Evolutionary conservation across 2,888 invertebrate genomes (phyloP).

Genomic region (Limnephilus marmoratus): DNA sequence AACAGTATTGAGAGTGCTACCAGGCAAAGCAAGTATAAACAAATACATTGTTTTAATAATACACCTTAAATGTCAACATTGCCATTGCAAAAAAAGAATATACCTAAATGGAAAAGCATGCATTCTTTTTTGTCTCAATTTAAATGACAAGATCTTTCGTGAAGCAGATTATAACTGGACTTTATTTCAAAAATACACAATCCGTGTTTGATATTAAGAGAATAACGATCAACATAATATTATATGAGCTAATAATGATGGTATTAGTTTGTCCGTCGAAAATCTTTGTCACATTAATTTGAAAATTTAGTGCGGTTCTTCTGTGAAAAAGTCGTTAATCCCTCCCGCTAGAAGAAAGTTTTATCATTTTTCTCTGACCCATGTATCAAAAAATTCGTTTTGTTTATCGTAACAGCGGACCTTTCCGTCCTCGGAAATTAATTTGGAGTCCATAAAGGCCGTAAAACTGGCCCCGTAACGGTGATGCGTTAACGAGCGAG

Average conservation of each 20-base stretch:
- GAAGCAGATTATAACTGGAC: not conserved
- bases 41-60: not conserved
- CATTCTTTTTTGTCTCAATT: not conserved
- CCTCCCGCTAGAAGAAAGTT: not conserved
- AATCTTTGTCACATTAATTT: not conserved
- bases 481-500: constrained; percentile 41
- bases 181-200: not conserved
- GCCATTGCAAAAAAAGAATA: no score
- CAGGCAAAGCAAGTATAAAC: not conserved
- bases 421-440: constrained; percentile 11
- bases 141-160: not conserved
- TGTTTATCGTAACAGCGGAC: constrained; percentile 33
- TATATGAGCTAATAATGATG: no score
- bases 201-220: no score
- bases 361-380: not conserved
- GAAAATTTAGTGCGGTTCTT: not conserved
- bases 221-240: no score
- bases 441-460: constrained; percentile 23
- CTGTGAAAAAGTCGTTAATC: not conserved
- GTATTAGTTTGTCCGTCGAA: no score
- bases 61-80: not conserved
- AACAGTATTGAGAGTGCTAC: not conserved
- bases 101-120: no score
- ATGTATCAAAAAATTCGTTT: constrained; percentile 26
- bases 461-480: constrained; percentile 42